Evolutionary conservation across 1,140 invertebrate species (phyloP).

Genomic region (Hyposmocoma kahamanoa): DNA sequence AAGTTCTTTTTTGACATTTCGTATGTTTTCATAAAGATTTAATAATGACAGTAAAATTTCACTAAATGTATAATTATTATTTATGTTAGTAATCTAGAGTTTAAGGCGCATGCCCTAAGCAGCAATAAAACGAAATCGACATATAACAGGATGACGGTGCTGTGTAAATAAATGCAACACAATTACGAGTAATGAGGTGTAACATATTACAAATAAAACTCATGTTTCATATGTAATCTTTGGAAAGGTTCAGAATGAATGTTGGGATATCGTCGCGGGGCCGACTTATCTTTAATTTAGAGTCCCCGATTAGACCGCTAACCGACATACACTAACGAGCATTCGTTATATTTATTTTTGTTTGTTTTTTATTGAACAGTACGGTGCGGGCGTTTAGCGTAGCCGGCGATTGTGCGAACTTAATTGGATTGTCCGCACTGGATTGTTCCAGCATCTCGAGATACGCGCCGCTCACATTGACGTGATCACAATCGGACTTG

Average conservation of each 20-base stretch:
- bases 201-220: slow-evolving; percentile 52
- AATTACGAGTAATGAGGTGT: slow-evolving; percentile 21
- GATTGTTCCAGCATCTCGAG: slow-evolving; percentile 19
- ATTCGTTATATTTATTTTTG: slow-evolving; percentile 64
- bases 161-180: slow-evolving; percentile 14
- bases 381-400: slow-evolving; percentile 59
- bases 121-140: too few relatives aligned
- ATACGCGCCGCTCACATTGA: slow-evolving; percentile 12
- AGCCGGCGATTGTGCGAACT: slow-evolving; percentile 51
- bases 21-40: too few relatives aligned
- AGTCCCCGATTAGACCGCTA: slow-evolving; percentile 61
- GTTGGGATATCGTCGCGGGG: slow-evolving; percentile 58
- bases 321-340: slow-evolving; percentile 67
- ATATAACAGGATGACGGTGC: too few relatives aligned
- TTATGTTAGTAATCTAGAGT: too few relatives aligned
- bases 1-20: not conserved
- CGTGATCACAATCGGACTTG: slow-evolving; percentile 17
- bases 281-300: slow-evolving; percentile 68
- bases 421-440: slow-evolving; percentile 56
- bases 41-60: too few relatives aligned
- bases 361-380: slow-evolving; percentile 61
- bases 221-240: slow-evolving; percentile 57
- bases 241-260: slow-evolving; percentile 59
- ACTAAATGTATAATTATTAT: too few relatives aligned
- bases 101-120: too few relatives aligned